A percentile compares a stretch with the other conserved stretches of the same genome.
phyloP scores from a whole-genome alignment of 2,797 vertebrate genomes.

The Brachyrhaphis roseni region DNA sequence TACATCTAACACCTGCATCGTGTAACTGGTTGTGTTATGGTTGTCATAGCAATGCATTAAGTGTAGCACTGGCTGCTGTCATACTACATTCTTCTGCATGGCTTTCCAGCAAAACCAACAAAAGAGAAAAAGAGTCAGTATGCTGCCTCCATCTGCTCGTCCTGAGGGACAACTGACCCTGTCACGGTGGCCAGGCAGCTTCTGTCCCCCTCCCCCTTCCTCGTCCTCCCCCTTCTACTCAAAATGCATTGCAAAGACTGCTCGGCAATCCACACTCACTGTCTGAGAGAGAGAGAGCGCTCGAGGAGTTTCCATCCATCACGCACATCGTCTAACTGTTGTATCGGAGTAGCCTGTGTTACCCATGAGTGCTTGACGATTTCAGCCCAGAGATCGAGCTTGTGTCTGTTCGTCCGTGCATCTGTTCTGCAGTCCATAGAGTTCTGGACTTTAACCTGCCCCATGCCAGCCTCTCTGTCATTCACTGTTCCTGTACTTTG shows the following conservation, averaged over 20 bases:
- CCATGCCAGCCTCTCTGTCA: conserved; percentile 74
- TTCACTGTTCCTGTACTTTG: conserved; percentile 73
- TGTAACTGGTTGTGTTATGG: conserved; percentile 99
- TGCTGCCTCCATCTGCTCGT: conserved; percentile 98
- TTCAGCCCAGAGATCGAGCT: conserved; percentile 68
- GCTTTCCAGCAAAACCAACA: conserved; percentile 97
- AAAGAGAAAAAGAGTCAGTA: conserved; percentile 78
- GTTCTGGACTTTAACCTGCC: conserved; percentile 77
- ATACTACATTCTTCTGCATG: conserved; percentile 99
- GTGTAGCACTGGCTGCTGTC: conserved; percentile 99
- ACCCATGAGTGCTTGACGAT: conserved; percentile 76
- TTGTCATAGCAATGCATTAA: conserved; percentile 99
- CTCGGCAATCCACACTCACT: conserved; percentile 77
- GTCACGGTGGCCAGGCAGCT: conserved; percentile 78
- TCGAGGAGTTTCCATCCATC: conserved; percentile 80
- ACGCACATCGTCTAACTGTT: conserved; percentile 78
- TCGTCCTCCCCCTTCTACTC: conserved; percentile 66
- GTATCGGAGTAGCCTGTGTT: conserved; percentile 76
- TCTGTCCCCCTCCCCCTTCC: conserved; percentile 66
- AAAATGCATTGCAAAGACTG: conserved; percentile 80
- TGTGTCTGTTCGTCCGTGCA: conserved; percentile 74
- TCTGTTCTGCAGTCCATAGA: conserved; percentile 74
- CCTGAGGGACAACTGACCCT: conserved; percentile 82
- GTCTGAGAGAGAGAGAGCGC: conserved; percentile 77
- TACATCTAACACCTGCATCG: conserved; percentile 99